Evolutionary conservation across 2,888 invertebrate species (phyloP), one percentile per base, ranked within the genome.

Genomic region (Nemapogon koenigi): DNA sequence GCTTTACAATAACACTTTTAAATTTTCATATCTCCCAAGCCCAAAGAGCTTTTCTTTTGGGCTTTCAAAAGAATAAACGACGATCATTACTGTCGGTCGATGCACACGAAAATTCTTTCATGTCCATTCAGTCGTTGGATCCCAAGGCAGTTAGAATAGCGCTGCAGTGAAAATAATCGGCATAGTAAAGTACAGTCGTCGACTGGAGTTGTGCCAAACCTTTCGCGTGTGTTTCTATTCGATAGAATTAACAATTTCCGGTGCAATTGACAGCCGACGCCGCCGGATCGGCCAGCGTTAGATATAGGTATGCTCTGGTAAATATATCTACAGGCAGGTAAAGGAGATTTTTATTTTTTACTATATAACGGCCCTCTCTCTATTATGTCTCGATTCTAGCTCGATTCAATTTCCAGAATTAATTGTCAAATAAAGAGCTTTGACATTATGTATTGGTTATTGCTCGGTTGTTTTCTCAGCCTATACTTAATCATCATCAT

Each of bases 201-300:
- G 60, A 59, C 67, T 75, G 75, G 75, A 70, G 55, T 49, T 40
- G 43, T 62, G 73, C 75, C 75, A 75, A 64, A 56, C 53, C 52
- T 55, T 65, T 62, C 63, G 62, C 62, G 59, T 71, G 61, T 65
- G 63, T 65, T 67, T 63, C 62, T 60, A 58, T 58, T 52, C 62
- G 62, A 65, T 64, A 54, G 67, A 62, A 70, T 70, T 68, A 67
- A 70, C 68, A 67, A 69, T 69, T 68, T 62, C 58, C 56, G 52
- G 52, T 59, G 42, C 37, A 39, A 45, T 42, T 43, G 44, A 29
- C 38, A 28, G 19, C 32, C 19, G 35, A 16, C 10, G 17, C 19
- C 16, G 16, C 28, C 19, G 15, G 11, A 31, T 22, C 27, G 28
- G n/a, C n/a, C n/a, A n/a, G n/a, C n/a, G n/a, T n/a, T n/a, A n/a